A percentile compares a stretch with the other conserved stretches of the same genome.
Conservation (phyloP, 30 jellyfish, hydroid and myxozoan species). For the Turritopsis dohrnii region DNA sequence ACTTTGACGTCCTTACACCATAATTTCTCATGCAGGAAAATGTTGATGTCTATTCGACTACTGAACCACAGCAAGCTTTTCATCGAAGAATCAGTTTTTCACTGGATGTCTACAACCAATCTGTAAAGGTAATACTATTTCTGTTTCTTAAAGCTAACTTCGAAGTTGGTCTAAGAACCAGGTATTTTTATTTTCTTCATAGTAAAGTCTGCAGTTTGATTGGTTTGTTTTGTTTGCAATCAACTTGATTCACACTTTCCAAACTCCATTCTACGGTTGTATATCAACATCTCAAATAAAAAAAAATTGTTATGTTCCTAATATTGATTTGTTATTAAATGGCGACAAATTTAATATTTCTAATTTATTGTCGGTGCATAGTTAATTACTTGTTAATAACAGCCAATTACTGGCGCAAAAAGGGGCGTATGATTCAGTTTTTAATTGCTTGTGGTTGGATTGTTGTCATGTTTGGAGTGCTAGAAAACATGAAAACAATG, state of each 20-base stretch:
- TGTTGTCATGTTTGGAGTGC: not conserved
- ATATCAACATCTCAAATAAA: not conserved
- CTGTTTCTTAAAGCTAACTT: not conserved
- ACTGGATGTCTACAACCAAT: slow-evolving; percentile 85
- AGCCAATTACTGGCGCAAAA: not conserved
- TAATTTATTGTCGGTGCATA: not conserved
- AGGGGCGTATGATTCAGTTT: not conserved
- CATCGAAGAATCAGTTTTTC: slow-evolving; percentile 89
- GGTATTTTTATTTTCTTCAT: not conserved
- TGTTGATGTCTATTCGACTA: slow-evolving; percentile 80
- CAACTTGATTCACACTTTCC: too few relatives aligned
- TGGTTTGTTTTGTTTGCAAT: too few relatives aligned
- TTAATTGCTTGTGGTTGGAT: not conserved
- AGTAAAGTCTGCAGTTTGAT: too few relatives aligned
- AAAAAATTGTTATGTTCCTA: not conserved
- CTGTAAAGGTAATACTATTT: slow-evolving; percentile 93
- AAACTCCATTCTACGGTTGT: too few relatives aligned
- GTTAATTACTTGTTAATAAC: not conserved
- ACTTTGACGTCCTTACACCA: not conserved
- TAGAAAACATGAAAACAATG: too few relatives aligned
- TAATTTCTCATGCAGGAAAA: slow-evolving; percentile 49
- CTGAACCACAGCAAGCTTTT: slow-evolving; percentile 89
- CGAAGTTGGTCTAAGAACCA: not conserved
- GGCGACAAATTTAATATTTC: not conserved
- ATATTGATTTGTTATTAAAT: not conserved